These are phyloP conservation scores for Epiperipatus broadwayi DNA, from an alignment of 2,888 invertebrate species.

Conservation along the genomic window DNA sequence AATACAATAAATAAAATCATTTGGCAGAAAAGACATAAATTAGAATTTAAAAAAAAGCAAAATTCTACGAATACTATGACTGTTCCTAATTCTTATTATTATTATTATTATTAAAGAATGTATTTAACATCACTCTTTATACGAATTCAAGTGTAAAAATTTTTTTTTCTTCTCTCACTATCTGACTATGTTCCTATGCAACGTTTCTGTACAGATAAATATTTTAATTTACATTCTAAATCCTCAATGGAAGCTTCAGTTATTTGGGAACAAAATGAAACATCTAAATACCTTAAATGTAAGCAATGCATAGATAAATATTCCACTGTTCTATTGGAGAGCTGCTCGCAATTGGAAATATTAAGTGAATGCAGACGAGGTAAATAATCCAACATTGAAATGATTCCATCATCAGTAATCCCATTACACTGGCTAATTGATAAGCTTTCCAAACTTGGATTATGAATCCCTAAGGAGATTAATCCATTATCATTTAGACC, in stretches of 20 bases:
- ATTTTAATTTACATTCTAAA: constrained; percentile 20
- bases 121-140: no score
- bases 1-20: no score
- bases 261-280: constrained; percentile 30
- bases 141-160: no score
- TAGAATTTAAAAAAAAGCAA: no score
- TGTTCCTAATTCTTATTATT: no score
- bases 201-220: no score
- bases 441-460: constrained; percentile 47
- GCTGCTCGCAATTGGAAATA: constrained; percentile 41
- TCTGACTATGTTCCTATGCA: no score
- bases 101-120: no score
- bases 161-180: no score
- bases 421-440: constrained; percentile 46
- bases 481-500: constrained; percentile 45
- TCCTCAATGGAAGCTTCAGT: constrained; percentile 21
- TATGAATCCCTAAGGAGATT: constrained; percentile 41
- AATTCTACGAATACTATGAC: no score
- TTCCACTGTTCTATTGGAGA: constrained; percentile 39
- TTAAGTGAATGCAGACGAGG: constrained; percentile 38
- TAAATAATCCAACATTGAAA: constrained; percentile 31
- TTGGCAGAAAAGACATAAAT: no score
- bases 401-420: constrained; percentile 43
- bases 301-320: constrained; percentile 35
- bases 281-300: constrained; percentile 38